Conservation (phyloP, 2,113 vertebrate genomes). For the Lepisosteus oculatus region DNA sequence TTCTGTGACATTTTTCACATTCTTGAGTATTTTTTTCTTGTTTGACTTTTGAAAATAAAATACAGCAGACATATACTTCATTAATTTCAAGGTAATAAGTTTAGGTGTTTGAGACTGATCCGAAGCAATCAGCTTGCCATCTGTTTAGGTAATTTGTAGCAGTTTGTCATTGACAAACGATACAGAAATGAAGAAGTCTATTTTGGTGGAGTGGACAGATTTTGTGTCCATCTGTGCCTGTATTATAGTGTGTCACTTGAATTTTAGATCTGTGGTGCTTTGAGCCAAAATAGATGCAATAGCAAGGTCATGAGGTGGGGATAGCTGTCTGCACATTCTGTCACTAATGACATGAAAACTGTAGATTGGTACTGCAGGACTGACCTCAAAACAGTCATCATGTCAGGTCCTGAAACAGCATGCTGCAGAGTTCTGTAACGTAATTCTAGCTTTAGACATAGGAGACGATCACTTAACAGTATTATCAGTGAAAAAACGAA, state of each 20-base stretch:
- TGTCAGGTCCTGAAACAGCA: slow-evolving; percentile 45
- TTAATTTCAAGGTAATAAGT: slow-evolving; percentile 41
- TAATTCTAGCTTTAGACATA: not conserved
- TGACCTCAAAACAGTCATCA: slow-evolving; percentile 49
- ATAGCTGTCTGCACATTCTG: slow-evolving; percentile 60
- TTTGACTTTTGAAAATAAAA: slow-evolving; percentile 6
- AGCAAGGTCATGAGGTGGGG: slow-evolving; percentile 68
- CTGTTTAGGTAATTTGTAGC: slow-evolving; percentile 67
- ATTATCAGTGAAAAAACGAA: not conserved
- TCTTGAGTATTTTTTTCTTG: not conserved
- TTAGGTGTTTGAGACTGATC: slow-evolving; percentile 39
- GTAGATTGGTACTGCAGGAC: slow-evolving; percentile 46
- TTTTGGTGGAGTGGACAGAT: slow-evolving; percentile 70
- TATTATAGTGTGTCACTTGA: slow-evolving; percentile 65
- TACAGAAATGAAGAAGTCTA: slow-evolving; percentile 56
- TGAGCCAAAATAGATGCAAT: slow-evolving; percentile 57
- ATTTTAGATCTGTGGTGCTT: slow-evolving; percentile 64
- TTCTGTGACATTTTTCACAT: not conserved
- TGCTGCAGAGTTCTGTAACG: slow-evolving; percentile 39
- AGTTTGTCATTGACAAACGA: slow-evolving; percentile 67
- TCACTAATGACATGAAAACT: slow-evolving; percentile 58
- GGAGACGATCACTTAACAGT: not conserved
- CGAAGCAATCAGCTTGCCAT: slow-evolving; percentile 62
- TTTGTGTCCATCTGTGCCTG: slow-evolving; percentile 78
- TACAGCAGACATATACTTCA: slow-evolving; percentile 30